Evolutionary conservation across 2,113 vertebrate genomes (phyloP).

Genomic region (Meles meles): DNA sequence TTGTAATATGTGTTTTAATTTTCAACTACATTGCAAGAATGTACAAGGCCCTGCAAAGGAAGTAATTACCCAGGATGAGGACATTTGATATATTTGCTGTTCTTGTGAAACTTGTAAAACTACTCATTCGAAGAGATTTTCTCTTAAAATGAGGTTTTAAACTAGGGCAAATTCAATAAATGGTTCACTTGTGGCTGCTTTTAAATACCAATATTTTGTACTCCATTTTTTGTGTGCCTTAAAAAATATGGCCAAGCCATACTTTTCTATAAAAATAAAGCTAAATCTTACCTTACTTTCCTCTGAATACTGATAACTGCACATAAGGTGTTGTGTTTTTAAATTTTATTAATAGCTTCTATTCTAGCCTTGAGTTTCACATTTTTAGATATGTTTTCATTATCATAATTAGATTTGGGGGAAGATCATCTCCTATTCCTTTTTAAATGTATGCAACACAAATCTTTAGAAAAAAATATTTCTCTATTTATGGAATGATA

Average conservation of each 20-base stretch:
- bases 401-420: neutral
- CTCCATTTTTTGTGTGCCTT: neutral
- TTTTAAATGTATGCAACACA: neutral
- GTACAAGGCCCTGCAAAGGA: conserved; percentile 1
- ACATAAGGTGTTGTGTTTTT: neutral
- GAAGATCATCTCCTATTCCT: neutral
- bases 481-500: neutral
- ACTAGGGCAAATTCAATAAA: neutral
- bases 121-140: conserved; percentile 26
- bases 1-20: conserved; percentile 28
- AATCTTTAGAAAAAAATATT: neutral
- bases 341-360: conserved; percentile 8
- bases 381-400: neutral
- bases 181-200: neutral
- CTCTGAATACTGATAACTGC: neutral
- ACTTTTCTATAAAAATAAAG: neutral
- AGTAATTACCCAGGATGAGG: neutral
- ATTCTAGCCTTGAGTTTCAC: neutral
- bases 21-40: conserved; percentile 36
- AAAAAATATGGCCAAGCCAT: neutral
- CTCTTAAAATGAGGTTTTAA: conserved; percentile 10
- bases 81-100: conserved; percentile 7
- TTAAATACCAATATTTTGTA: conserved; percentile 21
- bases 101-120: conserved; percentile 19
- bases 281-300: neutral